Percentiles rank a stretch among this genome's conserved stretches.
phyloP scores from a whole-genome alignment of 2,113 vertebrate species.

The Gnathonemus echidnorhynchus region DNA sequence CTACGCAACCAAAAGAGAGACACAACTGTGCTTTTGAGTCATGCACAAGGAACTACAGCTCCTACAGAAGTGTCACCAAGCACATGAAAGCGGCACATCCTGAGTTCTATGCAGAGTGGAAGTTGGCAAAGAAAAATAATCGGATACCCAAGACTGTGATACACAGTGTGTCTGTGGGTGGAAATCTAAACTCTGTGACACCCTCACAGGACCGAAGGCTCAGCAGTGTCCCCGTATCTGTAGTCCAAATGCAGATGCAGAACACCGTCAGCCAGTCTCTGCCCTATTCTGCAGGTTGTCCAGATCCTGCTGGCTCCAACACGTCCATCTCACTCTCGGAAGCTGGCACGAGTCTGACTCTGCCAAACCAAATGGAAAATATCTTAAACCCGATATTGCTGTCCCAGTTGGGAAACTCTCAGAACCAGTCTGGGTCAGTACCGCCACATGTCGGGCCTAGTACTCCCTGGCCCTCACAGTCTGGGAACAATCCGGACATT shows the following conservation, averaged over 20 bases:
- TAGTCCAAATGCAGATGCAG: slow-evolving; percentile 54
- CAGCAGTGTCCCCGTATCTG: slow-evolving; percentile 34
- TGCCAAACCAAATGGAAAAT: slow-evolving; percentile 66
- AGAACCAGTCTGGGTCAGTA: slow-evolving; percentile 41
- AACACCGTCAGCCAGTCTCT: slow-evolving; percentile 41
- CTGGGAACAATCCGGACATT: slow-evolving; percentile 43
- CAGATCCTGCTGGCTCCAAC: slow-evolving; percentile 40
- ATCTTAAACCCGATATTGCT: slow-evolving; percentile 68
- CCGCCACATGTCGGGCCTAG: slow-evolving; percentile 35
- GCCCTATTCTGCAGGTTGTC: slow-evolving; percentile 28
- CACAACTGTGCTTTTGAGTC: slow-evolving; percentile 79
- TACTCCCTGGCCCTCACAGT: slow-evolving; percentile 36
- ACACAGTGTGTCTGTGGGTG: slow-evolving; percentile 45
- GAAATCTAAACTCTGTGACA: slow-evolving; percentile 53
- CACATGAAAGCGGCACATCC: slow-evolving; percentile 88
- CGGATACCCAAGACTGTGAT: slow-evolving; percentile 53
- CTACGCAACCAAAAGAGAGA: slow-evolving; percentile 49
- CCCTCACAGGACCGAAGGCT: slow-evolving; percentile 48
- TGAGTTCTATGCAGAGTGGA: slow-evolving; percentile 83
- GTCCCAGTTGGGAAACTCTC: slow-evolving; percentile 55
- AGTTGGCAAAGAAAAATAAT: slow-evolving; percentile 69
- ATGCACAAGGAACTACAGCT: slow-evolving; percentile 82
- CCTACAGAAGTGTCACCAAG: slow-evolving; percentile 82
- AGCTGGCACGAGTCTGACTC: slow-evolving; percentile 55
- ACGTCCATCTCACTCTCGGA: slow-evolving; percentile 49